phyloP scores from a whole-genome alignment of 2,113 vertebrate species.

The Hepsetus odoe region DNA sequence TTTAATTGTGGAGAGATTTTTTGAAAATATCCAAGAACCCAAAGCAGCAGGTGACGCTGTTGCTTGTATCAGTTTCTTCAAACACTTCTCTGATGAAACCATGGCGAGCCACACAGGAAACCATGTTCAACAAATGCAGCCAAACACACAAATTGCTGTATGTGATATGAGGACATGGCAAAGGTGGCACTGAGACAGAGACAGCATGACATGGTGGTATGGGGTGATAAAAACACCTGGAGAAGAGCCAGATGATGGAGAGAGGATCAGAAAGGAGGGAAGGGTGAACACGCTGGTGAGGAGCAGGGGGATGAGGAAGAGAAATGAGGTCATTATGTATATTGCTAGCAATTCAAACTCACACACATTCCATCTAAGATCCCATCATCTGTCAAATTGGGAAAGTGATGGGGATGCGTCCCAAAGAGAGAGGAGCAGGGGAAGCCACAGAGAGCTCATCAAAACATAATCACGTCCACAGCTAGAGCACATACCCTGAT shows the following conservation, averaged over 20 bases:
- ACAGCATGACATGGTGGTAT: not conserved
- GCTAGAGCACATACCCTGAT: slow-evolving; percentile 62
- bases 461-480: slow-evolving; percentile 76
- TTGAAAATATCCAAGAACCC: not conserved
- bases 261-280: slow-evolving; percentile 41
- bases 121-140: not conserved
- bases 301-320: slow-evolving; percentile 59
- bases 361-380: slow-evolving; percentile 73
- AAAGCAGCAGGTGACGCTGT: not conserved
- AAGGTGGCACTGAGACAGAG: not conserved
- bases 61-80: not conserved
- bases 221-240: slow-evolving; percentile 24
- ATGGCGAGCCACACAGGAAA: not conserved
- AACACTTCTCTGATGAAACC: not conserved
- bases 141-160: not conserved
- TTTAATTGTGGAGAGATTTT: too few species aligned
- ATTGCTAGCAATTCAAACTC: slow-evolving; percentile 72
- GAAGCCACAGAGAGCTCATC: slow-evolving; percentile 72
- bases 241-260: slow-evolving; percentile 39
- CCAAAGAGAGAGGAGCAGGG: slow-evolving; percentile 69
- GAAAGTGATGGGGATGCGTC: slow-evolving; percentile 73
- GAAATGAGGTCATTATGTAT: slow-evolving; percentile 76
- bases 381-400: slow-evolving; percentile 79
- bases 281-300: slow-evolving; percentile 36
- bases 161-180: slow-evolving; percentile 19